These are phyloP conservation scores for Tyria jacobaeae DNA, from an alignment of 2,888 invertebrate genomes.

Conservation along the genomic window DNA sequence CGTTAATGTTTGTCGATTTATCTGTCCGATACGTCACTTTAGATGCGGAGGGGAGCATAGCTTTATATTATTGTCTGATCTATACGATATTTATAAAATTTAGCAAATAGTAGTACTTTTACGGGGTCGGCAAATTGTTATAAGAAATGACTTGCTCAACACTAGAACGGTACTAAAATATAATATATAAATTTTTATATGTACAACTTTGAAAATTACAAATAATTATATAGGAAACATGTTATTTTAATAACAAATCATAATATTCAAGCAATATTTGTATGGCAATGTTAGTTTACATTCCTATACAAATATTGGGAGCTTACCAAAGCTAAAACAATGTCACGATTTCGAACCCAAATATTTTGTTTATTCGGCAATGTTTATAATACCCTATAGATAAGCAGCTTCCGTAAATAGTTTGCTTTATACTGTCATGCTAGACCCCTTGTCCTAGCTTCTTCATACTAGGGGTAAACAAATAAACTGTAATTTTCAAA, in stretches of 20 bases:
- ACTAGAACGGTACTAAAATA: too few species aligned
- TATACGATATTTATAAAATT: background rate
- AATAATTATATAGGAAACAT: too few species aligned
- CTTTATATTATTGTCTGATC: background rate
- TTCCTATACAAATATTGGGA: background rate
- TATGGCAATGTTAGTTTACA: background rate
- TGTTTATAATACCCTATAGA: background rate
- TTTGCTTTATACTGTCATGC: background rate
- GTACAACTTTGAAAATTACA: too few species aligned
- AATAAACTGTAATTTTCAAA: too few species aligned
- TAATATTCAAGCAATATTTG: background rate
- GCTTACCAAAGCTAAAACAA: conserved; percentile 1
- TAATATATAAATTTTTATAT: too few species aligned
- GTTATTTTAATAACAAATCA: background rate
- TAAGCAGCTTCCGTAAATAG: background rate
- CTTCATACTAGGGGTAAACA: too few species aligned
- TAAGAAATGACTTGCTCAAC: background rate
- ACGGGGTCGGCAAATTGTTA: background rate
- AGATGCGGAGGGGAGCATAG: conserved; percentile 9
- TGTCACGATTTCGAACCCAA: background rate
- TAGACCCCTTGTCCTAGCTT: background rate
- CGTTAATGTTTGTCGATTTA: conserved; percentile 7
- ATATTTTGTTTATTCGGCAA: background rate
- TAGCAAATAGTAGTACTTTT: background rate
- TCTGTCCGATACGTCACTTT: conserved; percentile 13